Percentiles rank a stretch among this genome's conserved stretches.
Conservation (phyloP, 2,888 invertebrate genomes). For the Hyppa rectilinea region DNA sequence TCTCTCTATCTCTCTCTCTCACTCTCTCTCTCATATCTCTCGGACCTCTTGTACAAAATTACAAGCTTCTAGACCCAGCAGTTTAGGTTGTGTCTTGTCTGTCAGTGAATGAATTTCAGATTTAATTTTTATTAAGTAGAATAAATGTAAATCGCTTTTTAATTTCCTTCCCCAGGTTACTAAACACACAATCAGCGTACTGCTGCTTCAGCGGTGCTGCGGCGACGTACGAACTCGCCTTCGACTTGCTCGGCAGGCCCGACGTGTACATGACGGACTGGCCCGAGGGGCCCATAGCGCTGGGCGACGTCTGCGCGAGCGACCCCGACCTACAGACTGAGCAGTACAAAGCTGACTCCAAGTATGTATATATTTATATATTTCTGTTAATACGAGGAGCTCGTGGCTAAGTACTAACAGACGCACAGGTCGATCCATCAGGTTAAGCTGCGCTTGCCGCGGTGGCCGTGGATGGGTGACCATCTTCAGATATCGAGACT, state of each 20-base stretch:
- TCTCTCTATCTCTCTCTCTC: too few relatives aligned
- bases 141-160: background rate
- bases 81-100: background rate
- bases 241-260: slow-evolving; percentile 80
- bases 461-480: too few relatives aligned
- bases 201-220: slow-evolving; percentile 95
- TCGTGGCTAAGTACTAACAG: too few relatives aligned
- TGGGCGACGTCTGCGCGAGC: slow-evolving; percentile 62
- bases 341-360: slow-evolving; percentile 49
- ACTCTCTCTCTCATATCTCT: too few relatives aligned
- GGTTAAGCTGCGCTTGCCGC: too few relatives aligned
- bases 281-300: slow-evolving; percentile 70
- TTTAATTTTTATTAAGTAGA: background rate
- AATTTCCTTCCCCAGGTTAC: slow-evolving; percentile 90
- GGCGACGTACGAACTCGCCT: slow-evolving; percentile 91
- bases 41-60: background rate
- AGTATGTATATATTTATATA: too few relatives aligned
- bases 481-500: too few relatives aligned
- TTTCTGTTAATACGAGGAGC: too few relatives aligned
- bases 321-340: slow-evolving; percentile 72
- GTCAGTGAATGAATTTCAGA: background rate
- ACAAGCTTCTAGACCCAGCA: background rate
- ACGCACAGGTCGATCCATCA: too few relatives aligned
- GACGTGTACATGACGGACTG: slow-evolving; percentile 72
- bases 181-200: slow-evolving; percentile 95